phyloP scores from a whole-genome alignment of 30 jellyfish, hydroid and myxozoan genomes.

The Aurelia sp. region DNA sequence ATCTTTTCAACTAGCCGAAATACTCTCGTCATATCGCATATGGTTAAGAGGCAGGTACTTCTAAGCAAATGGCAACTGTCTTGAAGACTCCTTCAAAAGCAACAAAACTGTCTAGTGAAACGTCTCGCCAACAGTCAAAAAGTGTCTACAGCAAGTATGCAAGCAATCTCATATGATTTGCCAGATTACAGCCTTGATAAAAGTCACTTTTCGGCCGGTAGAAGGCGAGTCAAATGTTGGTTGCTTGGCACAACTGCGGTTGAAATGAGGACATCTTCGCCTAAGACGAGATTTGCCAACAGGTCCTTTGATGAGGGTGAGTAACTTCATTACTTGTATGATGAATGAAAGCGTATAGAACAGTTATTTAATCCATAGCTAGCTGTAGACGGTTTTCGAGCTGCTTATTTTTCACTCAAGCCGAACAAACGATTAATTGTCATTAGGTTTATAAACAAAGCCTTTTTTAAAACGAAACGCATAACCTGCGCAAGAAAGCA shows the following conservation, averaged over 20 bases:
- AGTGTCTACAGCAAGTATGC: constrained; percentile 15
- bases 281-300: constrained; percentile 25
- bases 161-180: constrained; percentile 15
- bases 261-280: constrained; percentile 39
- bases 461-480: too few relatives aligned
- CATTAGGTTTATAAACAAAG: too few relatives aligned
- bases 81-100: background rate
- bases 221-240: constrained; percentile 68
- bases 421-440: too few relatives aligned
- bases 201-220: constrained; percentile 48
- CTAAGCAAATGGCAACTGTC: constrained; percentile 26
- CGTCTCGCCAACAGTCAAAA: background rate
- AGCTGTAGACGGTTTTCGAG: too few relatives aligned
- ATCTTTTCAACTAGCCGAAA: constrained; percentile 32
- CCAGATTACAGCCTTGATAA: constrained; percentile 24
- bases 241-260: constrained; percentile 55
- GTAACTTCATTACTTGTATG: background rate
- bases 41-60: constrained; percentile 57
- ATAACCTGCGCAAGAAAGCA: too few relatives aligned
- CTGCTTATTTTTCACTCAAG: too few relatives aligned
- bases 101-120: background rate
- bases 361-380: too few relatives aligned
- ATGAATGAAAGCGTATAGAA: too few relatives aligned
- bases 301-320: constrained; percentile 54
- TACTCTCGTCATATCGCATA: constrained; percentile 32